Conservation (phyloP, 2,797 vertebrate genomes). For the Buphagus erythrorhynchus region DNA sequence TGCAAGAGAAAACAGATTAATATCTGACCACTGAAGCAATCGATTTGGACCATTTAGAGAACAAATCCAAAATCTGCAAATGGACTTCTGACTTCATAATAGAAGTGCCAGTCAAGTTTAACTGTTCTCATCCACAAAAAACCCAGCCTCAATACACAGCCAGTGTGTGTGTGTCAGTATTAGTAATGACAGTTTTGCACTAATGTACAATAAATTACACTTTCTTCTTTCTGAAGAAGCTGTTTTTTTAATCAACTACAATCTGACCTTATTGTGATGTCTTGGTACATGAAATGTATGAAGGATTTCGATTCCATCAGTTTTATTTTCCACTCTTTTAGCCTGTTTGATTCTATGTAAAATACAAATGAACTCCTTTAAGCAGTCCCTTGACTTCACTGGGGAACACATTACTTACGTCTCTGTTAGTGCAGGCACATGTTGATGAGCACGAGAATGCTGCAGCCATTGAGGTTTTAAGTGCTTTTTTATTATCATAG, state of each 20-base stretch:
- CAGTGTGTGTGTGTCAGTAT: neutral
- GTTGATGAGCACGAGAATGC: neutral
- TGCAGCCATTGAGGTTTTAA: neutral
- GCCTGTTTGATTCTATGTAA: neutral
- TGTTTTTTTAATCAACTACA: neutral
- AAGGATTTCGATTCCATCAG: neutral
- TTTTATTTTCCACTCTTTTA: neutral
- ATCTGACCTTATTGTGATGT: neutral
- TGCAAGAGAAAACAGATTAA: neutral
- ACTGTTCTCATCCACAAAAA: neutral
- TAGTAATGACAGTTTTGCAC: neutral
- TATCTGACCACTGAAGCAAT: neutral
- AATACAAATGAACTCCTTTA: neutral
- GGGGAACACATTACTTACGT: neutral
- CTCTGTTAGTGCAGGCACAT: neutral
- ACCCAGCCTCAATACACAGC: neutral
- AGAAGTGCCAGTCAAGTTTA: neutral
- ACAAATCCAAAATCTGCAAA: neutral
- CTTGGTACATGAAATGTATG: neutral
- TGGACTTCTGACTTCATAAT: neutral
- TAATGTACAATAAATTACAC: neutral
- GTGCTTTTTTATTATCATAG: neutral
- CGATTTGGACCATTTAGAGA: neutral
- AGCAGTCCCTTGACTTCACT: neutral
- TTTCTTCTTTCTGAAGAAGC: neutral